phyloP scores from a whole-genome alignment of 30 jellyfish, hydroid and myxozoan genomes.

The Hydractinia echinata region DNA sequence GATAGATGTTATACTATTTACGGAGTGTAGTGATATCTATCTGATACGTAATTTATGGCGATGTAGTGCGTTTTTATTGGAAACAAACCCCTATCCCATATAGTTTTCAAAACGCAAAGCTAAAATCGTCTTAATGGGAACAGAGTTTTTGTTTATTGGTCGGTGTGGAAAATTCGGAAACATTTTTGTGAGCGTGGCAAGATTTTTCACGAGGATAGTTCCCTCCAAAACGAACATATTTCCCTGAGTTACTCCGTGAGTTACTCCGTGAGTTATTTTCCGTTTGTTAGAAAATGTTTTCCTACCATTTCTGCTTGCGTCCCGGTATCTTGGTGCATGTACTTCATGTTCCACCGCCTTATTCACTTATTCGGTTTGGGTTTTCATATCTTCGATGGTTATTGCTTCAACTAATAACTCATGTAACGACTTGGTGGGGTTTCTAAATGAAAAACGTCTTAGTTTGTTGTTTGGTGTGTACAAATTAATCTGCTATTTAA shows the following conservation, averaged over 20 bases:
- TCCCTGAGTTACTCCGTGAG: conserved; percentile 3
- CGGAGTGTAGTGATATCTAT: too few relatives aligned
- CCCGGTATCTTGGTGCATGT: not conserved
- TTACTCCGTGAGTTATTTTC: too few relatives aligned
- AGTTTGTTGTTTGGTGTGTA: not conserved
- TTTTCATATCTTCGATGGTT: conserved; percentile 3
- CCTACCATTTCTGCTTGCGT: not conserved
- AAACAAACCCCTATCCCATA: too few relatives aligned
- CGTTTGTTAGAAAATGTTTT: not conserved
- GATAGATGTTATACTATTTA: too few relatives aligned
- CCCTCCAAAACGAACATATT: conserved; percentile 4
- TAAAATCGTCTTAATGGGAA: too few relatives aligned
- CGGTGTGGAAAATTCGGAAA: not conserved
- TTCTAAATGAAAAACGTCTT: not conserved
- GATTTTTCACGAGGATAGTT: not conserved
- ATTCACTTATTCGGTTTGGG: not conserved
- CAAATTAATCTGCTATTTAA: not conserved
- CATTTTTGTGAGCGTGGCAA: not conserved
- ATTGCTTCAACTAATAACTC: conserved; percentile 2
- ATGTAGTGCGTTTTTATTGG: too few relatives aligned
- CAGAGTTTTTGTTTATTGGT: not conserved
- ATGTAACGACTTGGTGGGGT: conserved; percentile 2
- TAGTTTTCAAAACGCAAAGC: too few relatives aligned
- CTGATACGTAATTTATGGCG: too few relatives aligned
- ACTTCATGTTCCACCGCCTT: not conserved